Conservation (phyloP, 92 coral and sea anemone species). For the Metridium senile region DNA sequence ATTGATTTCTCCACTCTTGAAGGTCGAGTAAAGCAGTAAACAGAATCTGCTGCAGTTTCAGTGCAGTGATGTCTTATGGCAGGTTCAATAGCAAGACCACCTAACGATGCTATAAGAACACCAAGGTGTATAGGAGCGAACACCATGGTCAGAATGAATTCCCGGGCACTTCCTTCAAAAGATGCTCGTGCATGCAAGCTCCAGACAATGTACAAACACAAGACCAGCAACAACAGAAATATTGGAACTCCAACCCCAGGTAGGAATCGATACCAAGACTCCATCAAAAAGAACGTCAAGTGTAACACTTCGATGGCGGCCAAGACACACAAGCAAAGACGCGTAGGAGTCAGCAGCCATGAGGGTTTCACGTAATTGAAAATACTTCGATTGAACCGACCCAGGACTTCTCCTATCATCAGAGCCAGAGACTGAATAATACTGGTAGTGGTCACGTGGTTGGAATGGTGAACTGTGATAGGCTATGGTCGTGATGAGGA, state of each 20-base stretch:
- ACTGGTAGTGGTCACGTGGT: slow-evolving; percentile 84
- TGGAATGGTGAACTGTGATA: slow-evolving; percentile 71
- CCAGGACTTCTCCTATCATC: slow-evolving; percentile 68
- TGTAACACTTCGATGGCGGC: slow-evolving; percentile 62
- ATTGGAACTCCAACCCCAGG: slow-evolving; percentile 65
- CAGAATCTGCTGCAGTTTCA: slow-evolving; percentile 42
- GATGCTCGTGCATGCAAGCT: slow-evolving; percentile 64
- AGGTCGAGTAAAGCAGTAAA: slow-evolving; percentile 81
- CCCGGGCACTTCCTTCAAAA: slow-evolving; percentile 71
- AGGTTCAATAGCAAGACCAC: slow-evolving; percentile 79
- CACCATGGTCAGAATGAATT: slow-evolving; percentile 72
- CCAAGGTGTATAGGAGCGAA: slow-evolving; percentile 82
- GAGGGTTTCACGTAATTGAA: slow-evolving; percentile 51
- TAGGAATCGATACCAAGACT: slow-evolving; percentile 81
- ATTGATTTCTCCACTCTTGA: slow-evolving; percentile 59
- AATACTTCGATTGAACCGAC: slow-evolving; percentile 62
- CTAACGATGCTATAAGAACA: slow-evolving; percentile 63
- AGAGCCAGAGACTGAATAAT: slow-evolving; percentile 60
- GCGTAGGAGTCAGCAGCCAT: slow-evolving; percentile 63
- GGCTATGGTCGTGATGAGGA: slow-evolving; percentile 62
- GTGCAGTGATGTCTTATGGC: slow-evolving; percentile 62
- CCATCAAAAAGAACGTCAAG: slow-evolving; percentile 54
- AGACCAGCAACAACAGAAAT: slow-evolving; percentile 28
- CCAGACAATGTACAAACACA: slow-evolving; percentile 60
- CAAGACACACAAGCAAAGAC: slow-evolving; percentile 68